These are phyloP conservation scores for Passer montanus DNA, from an alignment of 2,113 vertebrate genomes.

Conservation along the genomic window DNA sequence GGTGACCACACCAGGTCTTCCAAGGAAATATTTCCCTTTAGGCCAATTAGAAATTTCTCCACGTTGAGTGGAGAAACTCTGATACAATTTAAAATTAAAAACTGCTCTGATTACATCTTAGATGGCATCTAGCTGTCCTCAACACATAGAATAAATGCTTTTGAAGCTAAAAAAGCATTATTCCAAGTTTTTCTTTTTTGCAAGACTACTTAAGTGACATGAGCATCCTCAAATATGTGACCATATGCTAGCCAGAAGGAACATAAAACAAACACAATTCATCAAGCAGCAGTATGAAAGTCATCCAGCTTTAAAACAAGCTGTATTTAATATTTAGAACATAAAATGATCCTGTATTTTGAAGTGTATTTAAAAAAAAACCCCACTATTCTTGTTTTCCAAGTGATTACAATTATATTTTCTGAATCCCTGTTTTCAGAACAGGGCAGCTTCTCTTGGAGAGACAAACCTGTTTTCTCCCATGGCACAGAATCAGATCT, in stretches of 20 bases:
- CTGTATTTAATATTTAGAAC: neutral
- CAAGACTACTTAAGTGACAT: neutral
- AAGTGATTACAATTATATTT: neutral
- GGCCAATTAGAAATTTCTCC: neutral
- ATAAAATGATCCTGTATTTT: neutral
- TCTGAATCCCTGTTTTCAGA: neutral
- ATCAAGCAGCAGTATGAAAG: neutral
- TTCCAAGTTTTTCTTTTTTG: neutral
- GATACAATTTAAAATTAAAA: neutral
- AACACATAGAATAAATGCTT: neutral
- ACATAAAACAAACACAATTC: neutral
- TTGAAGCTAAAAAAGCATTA: neutral
- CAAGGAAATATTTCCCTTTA: neutral
- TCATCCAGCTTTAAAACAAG: neutral
- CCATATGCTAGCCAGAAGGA: neutral
- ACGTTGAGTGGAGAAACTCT: neutral
- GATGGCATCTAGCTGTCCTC: neutral
- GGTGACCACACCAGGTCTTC: neutral
- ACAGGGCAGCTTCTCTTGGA: neutral
- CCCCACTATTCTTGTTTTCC: neutral
- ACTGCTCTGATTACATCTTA: neutral
- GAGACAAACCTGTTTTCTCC: neutral
- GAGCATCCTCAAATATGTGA: neutral
- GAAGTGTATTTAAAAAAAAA: neutral
- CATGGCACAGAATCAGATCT: neutral